These are phyloP conservation scores for Ctenodactylus gundi DNA, from an alignment of 2,113 vertebrate species.

Conservation along the genomic window DNA sequence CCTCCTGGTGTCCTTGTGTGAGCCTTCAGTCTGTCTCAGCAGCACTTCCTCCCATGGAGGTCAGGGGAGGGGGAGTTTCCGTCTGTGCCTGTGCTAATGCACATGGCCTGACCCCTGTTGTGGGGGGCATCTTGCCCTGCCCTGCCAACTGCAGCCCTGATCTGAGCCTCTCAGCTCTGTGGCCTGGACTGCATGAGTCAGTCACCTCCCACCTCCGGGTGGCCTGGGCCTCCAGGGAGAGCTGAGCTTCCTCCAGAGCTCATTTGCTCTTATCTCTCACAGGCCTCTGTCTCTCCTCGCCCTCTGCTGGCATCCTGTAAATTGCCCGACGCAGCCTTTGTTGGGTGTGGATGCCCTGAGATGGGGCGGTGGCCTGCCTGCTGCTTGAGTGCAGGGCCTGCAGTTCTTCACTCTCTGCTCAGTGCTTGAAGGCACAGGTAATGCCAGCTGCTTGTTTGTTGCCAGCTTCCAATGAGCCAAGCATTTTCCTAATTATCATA, in stretches of 20 bases:
- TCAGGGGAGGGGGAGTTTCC: not conserved
- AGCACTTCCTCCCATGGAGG: no score
- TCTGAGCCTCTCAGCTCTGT: not conserved
- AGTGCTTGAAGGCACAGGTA: not conserved
- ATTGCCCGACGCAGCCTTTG: not conserved
- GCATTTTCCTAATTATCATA: not conserved
- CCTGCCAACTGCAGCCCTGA: not conserved
- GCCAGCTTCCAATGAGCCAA: not conserved
- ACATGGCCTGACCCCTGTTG: not conserved
- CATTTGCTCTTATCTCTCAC: not conserved
- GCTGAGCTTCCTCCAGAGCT: no score
- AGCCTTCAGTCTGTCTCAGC: not conserved
- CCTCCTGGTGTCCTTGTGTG: not conserved
- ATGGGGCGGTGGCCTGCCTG: not conserved
- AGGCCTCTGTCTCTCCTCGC: not conserved
- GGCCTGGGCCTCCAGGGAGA: not conserved
- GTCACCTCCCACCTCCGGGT: no score
- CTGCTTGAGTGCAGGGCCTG: not conserved
- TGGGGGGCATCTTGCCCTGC: fast-evolving
- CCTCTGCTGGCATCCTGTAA: not conserved
- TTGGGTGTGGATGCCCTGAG: not conserved
- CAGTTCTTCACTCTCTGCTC: not conserved
- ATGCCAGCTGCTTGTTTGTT: not conserved
- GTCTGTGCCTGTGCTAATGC: not conserved
- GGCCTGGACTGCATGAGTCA: no score